Conservation (phyloP, 2,797 vertebrate species). For the Heterohyrax brucei region DNA sequence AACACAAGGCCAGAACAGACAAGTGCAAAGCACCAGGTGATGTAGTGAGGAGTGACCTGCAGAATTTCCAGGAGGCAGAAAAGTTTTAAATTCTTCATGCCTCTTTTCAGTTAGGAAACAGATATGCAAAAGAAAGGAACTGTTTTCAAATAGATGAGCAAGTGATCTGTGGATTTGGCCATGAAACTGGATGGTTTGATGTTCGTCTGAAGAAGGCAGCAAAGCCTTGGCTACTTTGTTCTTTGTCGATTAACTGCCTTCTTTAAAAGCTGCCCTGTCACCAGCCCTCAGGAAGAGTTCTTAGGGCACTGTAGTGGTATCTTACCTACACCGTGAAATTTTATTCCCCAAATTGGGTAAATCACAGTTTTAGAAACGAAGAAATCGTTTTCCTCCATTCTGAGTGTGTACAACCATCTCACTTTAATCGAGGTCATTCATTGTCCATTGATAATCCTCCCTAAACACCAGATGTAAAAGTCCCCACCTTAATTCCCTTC, state of each 20-base stretch:
- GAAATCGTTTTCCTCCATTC: not conserved
- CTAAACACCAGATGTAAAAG: slow-evolving; percentile 17
- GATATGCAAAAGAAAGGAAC: not conserved
- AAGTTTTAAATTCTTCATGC: slow-evolving; percentile 34
- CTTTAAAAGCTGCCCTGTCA: not conserved
- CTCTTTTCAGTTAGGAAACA: not conserved
- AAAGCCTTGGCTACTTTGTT: not conserved
- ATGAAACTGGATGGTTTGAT: not conserved
- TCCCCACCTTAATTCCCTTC: not conserved
- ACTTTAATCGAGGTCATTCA: slow-evolving; percentile 27
- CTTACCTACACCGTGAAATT: not conserved
- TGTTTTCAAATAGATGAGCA: slow-evolving; percentile 26
- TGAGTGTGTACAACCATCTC: not conserved
- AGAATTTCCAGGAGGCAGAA: slow-evolving; percentile 27
- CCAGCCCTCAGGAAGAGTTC: not conserved
- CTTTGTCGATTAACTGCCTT: slow-evolving; percentile 18
- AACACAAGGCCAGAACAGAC: not conserved
- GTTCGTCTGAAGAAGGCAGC: not conserved
- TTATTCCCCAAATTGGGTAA: slow-evolving; percentile 25
- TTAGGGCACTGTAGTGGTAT: not conserved
- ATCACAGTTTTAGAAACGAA: slow-evolving; percentile 59
- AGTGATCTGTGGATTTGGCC: not conserved
- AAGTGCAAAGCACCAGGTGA: not conserved
- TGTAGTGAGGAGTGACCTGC: not conserved
- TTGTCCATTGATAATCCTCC: slow-evolving; percentile 5